Evolutionary conservation across 2,797 vertebrate genomes (phyloP).

Genomic region (Lates japonicus): DNA sequence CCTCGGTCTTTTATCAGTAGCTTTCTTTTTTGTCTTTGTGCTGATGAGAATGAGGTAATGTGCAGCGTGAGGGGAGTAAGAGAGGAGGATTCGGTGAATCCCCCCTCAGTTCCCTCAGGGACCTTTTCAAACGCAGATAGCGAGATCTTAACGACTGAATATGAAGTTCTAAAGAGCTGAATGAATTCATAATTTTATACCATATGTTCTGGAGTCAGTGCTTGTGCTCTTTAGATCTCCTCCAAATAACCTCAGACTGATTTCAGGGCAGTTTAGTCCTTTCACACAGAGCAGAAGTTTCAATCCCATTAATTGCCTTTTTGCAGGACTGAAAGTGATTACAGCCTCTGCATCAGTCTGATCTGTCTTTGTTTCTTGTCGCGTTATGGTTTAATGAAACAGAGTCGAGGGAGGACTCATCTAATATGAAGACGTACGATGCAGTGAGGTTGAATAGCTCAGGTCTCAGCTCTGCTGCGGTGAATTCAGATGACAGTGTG

Average conservation of each 20-base stretch:
- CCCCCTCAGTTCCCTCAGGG: slow-evolving; percentile 33
- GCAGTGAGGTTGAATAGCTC: background rate
- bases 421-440: slow-evolving; percentile 3
- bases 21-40: slow-evolving; percentile 52
- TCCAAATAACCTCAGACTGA: slow-evolving; percentile 12
- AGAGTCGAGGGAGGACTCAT: background rate
- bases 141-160: slow-evolving; percentile 44
- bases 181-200: slow-evolving; percentile 42
- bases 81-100: slow-evolving; percentile 18
- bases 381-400: slow-evolving; percentile 8
- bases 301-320: background rate
- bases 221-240: slow-evolving; percentile 18
- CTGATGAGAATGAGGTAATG: slow-evolving; percentile 73
- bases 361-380: slow-evolving; percentile 15
- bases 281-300: background rate
- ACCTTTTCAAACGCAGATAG: slow-evolving; percentile 53
- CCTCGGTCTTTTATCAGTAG: slow-evolving; percentile 62
- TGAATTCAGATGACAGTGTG: background rate
- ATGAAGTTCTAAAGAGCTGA: slow-evolving; percentile 28
- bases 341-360: background rate
- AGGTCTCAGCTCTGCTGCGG: background rate
- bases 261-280: background rate
- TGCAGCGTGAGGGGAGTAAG: slow-evolving; percentile 25
- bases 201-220: slow-evolving; percentile 23
- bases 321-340: background rate